Percentiles rank a stretch among this genome's conserved stretches.
Conservation (phyloP, 2,888 invertebrate species). For the Oligia fasciuncula region DNA sequence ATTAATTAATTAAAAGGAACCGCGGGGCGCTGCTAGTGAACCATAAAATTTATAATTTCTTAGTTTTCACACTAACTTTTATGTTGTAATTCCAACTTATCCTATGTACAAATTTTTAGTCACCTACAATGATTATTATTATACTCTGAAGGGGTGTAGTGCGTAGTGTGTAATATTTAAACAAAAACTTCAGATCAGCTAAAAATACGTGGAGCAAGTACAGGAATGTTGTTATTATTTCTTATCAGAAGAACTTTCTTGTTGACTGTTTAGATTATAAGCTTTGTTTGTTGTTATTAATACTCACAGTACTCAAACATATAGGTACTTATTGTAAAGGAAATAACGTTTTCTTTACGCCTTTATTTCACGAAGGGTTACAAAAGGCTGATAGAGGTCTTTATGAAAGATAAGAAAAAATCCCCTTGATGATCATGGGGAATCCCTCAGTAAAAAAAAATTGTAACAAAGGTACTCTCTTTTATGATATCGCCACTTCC, state of each 20-base stretch:
- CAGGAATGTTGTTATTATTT: slow-evolving; percentile 44
- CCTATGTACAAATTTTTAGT: background rate
- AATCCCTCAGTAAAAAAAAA: slow-evolving; percentile 1
- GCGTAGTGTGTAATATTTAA: background rate
- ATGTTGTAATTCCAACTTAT: background rate
- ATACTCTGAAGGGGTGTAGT: background rate
- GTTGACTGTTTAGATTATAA: slow-evolving; percentile 42
- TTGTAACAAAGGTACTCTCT: background rate
- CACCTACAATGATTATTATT: background rate
- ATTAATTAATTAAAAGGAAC: too few relatives aligned
- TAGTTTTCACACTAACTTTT: background rate
- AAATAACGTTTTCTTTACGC: background rate
- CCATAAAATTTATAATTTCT: background rate
- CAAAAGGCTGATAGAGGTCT: background rate
- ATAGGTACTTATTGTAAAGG: background rate
- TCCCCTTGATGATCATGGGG: background rate
- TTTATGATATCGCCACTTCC: background rate
- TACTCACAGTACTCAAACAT: background rate
- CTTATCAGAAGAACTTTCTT: slow-evolving; percentile 57
- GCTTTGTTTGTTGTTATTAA: slow-evolving; percentile 35
- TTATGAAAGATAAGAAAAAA: background rate
- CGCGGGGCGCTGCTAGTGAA: background rate
- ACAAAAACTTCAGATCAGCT: slow-evolving; percentile 23
- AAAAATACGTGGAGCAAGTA: slow-evolving; percentile 16
- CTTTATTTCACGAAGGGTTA: background rate